These are phyloP conservation scores for Montipora foliosa DNA, from an alignment of 64 coral and sea anemone species.

Conservation along the genomic window DNA sequence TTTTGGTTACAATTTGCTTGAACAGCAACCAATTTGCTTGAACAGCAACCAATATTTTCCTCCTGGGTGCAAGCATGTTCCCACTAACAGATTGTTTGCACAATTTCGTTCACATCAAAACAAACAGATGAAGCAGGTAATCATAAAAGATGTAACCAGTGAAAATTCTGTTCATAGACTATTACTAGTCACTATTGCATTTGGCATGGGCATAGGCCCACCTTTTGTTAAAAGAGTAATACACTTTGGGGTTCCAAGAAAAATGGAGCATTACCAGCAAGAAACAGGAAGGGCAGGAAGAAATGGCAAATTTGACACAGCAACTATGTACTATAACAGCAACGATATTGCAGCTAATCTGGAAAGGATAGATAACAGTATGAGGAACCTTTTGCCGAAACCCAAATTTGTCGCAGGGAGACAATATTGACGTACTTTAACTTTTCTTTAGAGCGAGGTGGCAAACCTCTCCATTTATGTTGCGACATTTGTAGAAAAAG, in stretches of 20 bases:
- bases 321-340: constrained; percentile 30
- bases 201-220: constrained; percentile 43
- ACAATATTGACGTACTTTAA: constrained; percentile 35
- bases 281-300: constrained; percentile 63
- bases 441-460: background rate
- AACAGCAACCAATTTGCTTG: too few relatives aligned
- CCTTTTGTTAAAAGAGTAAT: constrained; percentile 40
- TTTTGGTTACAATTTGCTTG: too few relatives aligned
- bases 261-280: constrained; percentile 36
- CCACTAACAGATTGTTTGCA: too few relatives aligned
- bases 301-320: constrained; percentile 35
- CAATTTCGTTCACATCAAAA: background rate
- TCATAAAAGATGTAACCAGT: constrained; percentile 1
- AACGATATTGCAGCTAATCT: constrained; percentile 59
- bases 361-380: constrained; percentile 18
- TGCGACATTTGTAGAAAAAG: too few relatives aligned
- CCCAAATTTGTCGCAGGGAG: constrained; percentile 22
- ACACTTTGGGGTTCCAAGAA: constrained; percentile 61
- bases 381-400: constrained; percentile 48
- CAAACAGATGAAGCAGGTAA: background rate
- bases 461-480: constrained; percentile 11
- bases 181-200: constrained; percentile 39
- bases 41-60: too few relatives aligned
- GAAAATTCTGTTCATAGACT: constrained; percentile 23
- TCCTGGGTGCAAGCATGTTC: too few relatives aligned